Evolutionary conservation across 2,888 invertebrate genomes (phyloP).

Genomic region (Meandrusa payeni): DNA sequence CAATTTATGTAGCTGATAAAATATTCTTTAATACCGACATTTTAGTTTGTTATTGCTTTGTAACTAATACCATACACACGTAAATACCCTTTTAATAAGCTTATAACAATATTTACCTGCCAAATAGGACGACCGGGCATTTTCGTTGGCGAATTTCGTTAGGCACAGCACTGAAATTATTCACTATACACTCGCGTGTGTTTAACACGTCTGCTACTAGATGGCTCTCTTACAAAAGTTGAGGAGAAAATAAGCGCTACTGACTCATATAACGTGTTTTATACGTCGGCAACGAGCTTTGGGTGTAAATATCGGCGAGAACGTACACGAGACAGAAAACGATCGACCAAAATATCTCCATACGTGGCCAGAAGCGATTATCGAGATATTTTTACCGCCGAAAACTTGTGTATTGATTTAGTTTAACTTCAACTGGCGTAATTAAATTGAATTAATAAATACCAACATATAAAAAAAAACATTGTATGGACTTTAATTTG

Average conservation of each 20-base stretch:
- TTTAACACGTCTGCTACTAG: conserved; percentile 63
- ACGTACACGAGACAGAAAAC: conserved; percentile 70
- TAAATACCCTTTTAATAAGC: too few relatives aligned
- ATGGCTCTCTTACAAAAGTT: conserved; percentile 77
- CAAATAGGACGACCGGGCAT: conserved; percentile 90
- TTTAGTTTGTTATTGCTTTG: too few relatives aligned
- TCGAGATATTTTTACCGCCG: conserved; percentile 38
- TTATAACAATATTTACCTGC: conserved; percentile 77
- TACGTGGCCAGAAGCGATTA: conserved; percentile 52
- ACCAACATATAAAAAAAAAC: too few relatives aligned
- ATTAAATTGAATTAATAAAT: too few relatives aligned
- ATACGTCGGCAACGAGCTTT: conserved; percentile 64
- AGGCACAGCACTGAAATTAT: conserved; percentile 43
- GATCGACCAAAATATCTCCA: conserved; percentile 71
- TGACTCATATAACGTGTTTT: conserved; percentile 76
- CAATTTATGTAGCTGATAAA: too few relatives aligned
- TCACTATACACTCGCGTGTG: conserved; percentile 53
- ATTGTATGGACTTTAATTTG: too few relatives aligned
- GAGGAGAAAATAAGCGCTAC: conserved; percentile 73
- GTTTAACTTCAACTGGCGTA: too few relatives aligned
- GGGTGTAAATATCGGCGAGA: conserved; percentile 67
- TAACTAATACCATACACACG: too few relatives aligned
- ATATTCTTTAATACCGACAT: too few relatives aligned
- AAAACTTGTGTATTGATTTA: conserved; percentile 6
- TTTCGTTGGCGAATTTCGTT: conserved; percentile 51